Evolutionary conservation across 2,113 vertebrate genomes (phyloP), one percentile per base, ranked within the genome.

Genomic region (Perccottus glenii): DNA sequence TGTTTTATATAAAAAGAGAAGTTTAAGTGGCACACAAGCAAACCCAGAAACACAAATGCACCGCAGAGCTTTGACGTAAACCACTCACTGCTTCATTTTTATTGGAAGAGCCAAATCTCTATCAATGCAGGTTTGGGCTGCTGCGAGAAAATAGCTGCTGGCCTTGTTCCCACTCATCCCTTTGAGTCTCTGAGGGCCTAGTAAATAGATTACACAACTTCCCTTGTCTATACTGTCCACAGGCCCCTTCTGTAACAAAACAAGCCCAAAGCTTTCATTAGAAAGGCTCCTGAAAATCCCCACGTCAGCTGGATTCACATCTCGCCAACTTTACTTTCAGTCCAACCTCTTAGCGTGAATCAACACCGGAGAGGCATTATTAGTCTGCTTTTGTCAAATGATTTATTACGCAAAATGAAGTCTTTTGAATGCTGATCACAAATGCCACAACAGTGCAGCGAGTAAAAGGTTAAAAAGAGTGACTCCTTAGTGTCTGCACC

Each of bases 141-240:
- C 70, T 58, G 70, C 85, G 87, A 88, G 87, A 87, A 91, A 90
- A 84, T 65, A 36, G 72, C 75, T 81, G 66, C 82, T 75, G 83
- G 66, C 78, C 80, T 89, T 85, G 73, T 82, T 93, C 60, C 71
- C 70, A 48, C 60, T 82, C 80, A 70, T 88, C 85, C 87, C 69
- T 70, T 80, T 87, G 75, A 87, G 78, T 77, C 72, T 84, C 84
- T 85, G 71, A 70, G 74, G 86, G 70, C 87, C 62, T 82, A 82
- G 88, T 88, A 73, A 93, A 90, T 88, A 92, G 93, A 91, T 93
- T 82, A 73, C 84, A 81, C 81, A 93, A 93, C 93, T 94, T 93
- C 87, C 12, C 85, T 78, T 83, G 84, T 86, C 83, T 71, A 78
- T 80, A 66, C 32, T 73, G 79, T 86, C 80, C 74, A 5, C 43